phyloP scores from a whole-genome alignment of 2,888 invertebrate species.

The Pandemis heparana region DNA sequence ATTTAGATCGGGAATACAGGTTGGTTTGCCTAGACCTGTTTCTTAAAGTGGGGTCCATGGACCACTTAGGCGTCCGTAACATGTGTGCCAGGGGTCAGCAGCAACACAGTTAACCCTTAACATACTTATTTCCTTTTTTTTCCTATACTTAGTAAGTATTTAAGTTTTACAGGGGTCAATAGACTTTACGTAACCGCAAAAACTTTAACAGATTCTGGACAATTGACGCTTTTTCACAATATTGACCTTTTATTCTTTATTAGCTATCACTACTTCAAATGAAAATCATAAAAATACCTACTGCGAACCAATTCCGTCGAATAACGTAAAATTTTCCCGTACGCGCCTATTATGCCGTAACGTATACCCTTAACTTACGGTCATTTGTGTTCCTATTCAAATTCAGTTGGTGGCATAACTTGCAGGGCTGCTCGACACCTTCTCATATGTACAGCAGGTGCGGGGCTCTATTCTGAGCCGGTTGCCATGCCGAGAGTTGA shows the following conservation, averaged over 20 bases:
- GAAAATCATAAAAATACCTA: background rate
- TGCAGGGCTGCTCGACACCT: background rate
- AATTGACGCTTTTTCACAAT: background rate
- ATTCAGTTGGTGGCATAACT: slow-evolving; percentile 29
- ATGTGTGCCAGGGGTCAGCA: too few species aligned
- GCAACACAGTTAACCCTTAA: too few species aligned
- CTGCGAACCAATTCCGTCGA: background rate
- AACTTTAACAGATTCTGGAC: too few species aligned
- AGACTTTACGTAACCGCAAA: too few species aligned
- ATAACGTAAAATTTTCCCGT: background rate
- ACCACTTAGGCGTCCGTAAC: too few species aligned
- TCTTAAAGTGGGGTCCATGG: too few species aligned
- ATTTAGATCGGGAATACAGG: too few species aligned
- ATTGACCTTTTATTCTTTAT: background rate
- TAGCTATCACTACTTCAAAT: background rate
- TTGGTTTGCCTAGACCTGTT: too few species aligned
- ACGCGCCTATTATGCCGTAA: background rate
- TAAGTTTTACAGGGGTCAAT: too few species aligned
- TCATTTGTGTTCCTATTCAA: slow-evolving; percentile 38
- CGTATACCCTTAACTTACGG: slow-evolving; percentile 24
- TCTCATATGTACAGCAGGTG: slow-evolving; percentile 19
- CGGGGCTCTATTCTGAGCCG: slow-evolving; percentile 49
- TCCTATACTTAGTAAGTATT: too few species aligned
- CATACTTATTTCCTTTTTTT: too few species aligned
- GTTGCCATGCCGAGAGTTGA: slow-evolving; percentile 56